A percentile compares a stretch with the other conserved stretches of the same genome.
phyloP scores from a whole-genome alignment of 2,797 vertebrate species.

The Poecilia velifera region DNA sequence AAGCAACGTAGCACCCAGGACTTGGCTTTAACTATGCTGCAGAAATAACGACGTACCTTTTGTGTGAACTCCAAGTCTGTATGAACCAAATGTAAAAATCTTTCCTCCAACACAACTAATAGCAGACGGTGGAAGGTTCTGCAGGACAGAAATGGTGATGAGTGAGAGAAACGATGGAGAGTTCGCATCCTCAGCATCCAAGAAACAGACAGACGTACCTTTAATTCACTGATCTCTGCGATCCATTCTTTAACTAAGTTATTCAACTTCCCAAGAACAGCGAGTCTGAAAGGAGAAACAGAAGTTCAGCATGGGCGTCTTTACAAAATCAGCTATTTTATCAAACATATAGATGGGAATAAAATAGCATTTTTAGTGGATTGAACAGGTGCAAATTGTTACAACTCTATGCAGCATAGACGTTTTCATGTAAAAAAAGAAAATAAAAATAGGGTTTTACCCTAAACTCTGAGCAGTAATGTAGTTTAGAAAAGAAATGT shows the following conservation, averaged over 20 bases:
- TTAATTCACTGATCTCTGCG: constrained; percentile 90
- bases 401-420: not conserved
- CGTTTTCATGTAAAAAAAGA: not conserved
- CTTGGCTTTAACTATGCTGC: not conserved
- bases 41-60: constrained; percentile 85
- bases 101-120: constrained; percentile 89
- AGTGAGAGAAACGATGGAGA: not conserved
- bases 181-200: not conserved
- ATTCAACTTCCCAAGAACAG: constrained; percentile 93
- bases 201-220: constrained; percentile 80
- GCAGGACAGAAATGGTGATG: constrained; percentile 22
- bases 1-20: not conserved
- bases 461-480: not conserved
- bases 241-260: constrained; percentile 97
- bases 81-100: constrained; percentile 99
- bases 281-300: constrained; percentile 81
- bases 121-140: constrained; percentile 92
- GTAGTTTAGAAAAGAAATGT: not conserved
- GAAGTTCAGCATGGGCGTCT: not conserved
- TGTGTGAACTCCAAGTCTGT: constrained; percentile 95
- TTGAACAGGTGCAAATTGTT: not conserved
- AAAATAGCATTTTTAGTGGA: not conserved
- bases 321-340: not conserved
- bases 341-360: not conserved
- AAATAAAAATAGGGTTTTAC: not conserved